Percentiles rank a stretch among this genome's conserved stretches.
These are phyloP conservation scores for Gasteruption jaculator DNA, from an alignment of 2,888 invertebrate genomes.

Conservation along the genomic window DNA sequence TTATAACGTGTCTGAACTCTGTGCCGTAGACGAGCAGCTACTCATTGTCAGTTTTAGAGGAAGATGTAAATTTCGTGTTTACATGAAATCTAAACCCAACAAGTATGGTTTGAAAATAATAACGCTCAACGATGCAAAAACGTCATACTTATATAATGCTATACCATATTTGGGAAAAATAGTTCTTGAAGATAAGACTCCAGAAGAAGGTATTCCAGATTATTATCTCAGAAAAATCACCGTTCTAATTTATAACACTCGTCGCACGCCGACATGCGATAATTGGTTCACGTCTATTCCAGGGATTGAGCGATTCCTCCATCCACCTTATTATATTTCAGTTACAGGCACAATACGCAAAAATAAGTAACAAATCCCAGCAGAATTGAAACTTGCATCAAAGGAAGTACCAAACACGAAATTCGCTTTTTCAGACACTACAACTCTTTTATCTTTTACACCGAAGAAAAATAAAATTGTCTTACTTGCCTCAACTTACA, in stretches of 20 bases:
- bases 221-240: constrained; percentile 25
- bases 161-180: constrained; percentile 37
- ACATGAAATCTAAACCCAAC: constrained; percentile 31
- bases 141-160: constrained; percentile 34
- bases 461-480: constrained; percentile 19
- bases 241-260: constrained; percentile 8
- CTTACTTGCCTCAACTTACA: constrained; percentile 1
- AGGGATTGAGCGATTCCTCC: constrained; percentile 18
- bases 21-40: constrained; percentile 35
- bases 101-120: constrained; percentile 41
- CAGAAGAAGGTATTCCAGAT: constrained; percentile 18
- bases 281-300: constrained; percentile 21
- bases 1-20: constrained; percentile 24
- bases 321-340: constrained; percentile 13
- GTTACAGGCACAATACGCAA: constrained; percentile 25
- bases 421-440: constrained; percentile 17
- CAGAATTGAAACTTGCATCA: constrained; percentile 21
- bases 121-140: constrained; percentile 35
- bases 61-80: constrained; percentile 28
- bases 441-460: constrained; percentile 34
- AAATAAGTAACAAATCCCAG: constrained; percentile 21
- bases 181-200: too few species aligned
- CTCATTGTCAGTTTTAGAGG: constrained; percentile 26
- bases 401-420: constrained; percentile 7
- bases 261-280: constrained; percentile 7